A percentile compares a stretch with the other conserved stretches of the same genome.
phyloP scores from a whole-genome alignment of 2,888 invertebrate species.

The Tetragonula carbonaria region DNA sequence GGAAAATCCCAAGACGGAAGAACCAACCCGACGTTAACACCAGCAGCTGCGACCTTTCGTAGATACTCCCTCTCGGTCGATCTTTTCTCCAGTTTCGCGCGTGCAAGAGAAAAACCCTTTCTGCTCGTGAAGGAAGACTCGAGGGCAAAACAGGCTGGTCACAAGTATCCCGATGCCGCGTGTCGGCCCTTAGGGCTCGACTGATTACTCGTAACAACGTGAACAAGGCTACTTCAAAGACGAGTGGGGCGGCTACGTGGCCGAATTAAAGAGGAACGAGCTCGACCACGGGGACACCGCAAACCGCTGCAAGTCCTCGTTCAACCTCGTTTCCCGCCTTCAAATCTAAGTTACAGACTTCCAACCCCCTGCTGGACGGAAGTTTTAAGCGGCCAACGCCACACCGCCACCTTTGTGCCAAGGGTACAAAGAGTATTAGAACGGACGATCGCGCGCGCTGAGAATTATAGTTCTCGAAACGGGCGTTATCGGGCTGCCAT shows the following conservation, averaged over 20 bases:
- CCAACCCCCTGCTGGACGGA: slow-evolving; percentile 35
- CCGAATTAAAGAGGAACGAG: slow-evolving; percentile 80
- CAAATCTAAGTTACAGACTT: slow-evolving; percentile 69
- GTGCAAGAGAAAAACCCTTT: not conserved
- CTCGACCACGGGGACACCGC: slow-evolving; percentile 62
- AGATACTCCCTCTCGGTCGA: not conserved
- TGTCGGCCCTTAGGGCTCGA: slow-evolving; percentile 70
- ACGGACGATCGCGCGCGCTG: slow-evolving; percentile 43
- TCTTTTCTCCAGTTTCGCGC: slow-evolving; percentile 18
- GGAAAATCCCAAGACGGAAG: slow-evolving; percentile 40
- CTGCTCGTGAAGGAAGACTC: slow-evolving; percentile 30
- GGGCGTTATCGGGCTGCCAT: not conserved
- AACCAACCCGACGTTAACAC: slow-evolving; percentile 36
- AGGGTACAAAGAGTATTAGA: slow-evolving; percentile 63
- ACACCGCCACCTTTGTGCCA: slow-evolving; percentile 55
- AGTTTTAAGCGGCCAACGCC: slow-evolving; percentile 66
- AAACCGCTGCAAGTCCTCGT: slow-evolving; percentile 49
- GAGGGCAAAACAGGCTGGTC: slow-evolving; percentile 54
- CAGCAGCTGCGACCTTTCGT: slow-evolving; percentile 38
- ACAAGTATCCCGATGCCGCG: slow-evolving; percentile 55
- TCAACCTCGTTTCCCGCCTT: slow-evolving; percentile 56
- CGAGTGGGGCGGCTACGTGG: slow-evolving; percentile 71
- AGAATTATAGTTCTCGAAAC: slow-evolving; percentile 63
- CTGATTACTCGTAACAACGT: slow-evolving; percentile 79
- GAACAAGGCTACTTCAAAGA: slow-evolving; percentile 80